Conservation (phyloP, 35 echinoderm and acorn worm genomes). For the Eucidaris tribuloides region DNA sequence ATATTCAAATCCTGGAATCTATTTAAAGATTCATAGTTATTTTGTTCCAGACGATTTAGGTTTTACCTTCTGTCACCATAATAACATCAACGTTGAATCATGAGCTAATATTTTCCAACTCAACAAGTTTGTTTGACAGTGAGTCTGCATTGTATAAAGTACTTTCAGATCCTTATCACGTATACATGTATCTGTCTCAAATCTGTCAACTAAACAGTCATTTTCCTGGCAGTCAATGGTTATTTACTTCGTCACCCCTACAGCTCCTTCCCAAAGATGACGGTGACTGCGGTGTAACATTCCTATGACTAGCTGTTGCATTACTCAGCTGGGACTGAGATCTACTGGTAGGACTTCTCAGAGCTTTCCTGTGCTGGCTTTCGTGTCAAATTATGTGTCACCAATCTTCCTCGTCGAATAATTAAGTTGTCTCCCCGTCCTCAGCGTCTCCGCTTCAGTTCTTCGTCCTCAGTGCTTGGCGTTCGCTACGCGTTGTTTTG, state of each 20-base stretch:
- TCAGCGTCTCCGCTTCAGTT: background rate
- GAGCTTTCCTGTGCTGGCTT: background rate
- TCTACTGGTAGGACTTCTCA: background rate
- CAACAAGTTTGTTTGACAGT: background rate
- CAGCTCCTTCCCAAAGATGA: background rate
- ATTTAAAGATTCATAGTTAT: background rate
- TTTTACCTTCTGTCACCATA: background rate
- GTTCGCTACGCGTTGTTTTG: background rate
- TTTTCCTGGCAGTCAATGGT: background rate
- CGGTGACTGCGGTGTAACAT: background rate
- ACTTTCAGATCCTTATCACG: background rate
- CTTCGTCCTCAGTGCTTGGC: background rate
- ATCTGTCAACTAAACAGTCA: background rate
- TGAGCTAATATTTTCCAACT: background rate
- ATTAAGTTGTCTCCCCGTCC: background rate
- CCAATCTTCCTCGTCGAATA: background rate
- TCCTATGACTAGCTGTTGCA: background rate
- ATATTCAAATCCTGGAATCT: no score
- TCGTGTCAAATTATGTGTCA: background rate
- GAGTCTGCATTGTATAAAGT: conserved; percentile 7
- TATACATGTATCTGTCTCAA: background rate
- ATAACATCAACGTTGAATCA: background rate
- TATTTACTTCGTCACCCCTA: background rate
- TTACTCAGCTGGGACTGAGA: background rate
- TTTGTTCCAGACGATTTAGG: background rate